Base-by-base conservation (phyloP, 2,113 vertebrate genomes). In the Mustelus asterias region DNA sequence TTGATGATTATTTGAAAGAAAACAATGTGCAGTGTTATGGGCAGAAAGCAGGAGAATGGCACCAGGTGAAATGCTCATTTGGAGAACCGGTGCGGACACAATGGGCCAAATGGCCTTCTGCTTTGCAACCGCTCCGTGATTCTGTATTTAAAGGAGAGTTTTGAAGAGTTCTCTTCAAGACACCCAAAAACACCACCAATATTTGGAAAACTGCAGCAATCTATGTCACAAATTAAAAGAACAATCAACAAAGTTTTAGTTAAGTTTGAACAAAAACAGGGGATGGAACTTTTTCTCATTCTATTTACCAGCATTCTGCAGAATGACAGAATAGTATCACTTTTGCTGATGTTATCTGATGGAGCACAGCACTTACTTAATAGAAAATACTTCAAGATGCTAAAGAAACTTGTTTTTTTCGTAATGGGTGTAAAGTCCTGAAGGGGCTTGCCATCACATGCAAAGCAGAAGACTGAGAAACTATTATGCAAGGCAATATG, bases 261-360 rank as follows among this genome's bases (percentile, higher is more conserved):
- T 37, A 60, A 14, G 54, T 60, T 67, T 93, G 60, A 65, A 93
- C n/a, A 65, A 67, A 93, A 65, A 22, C 24, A n/a, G n/a, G 33
- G 14, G 60, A 6, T 93, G 60, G 60, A 93, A n/a, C 33, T 37
- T 93, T 92, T 67, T 65, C 58, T 63, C 18, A 37, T 20, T 93
- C 60, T 65, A 41, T 37, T 93, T 93, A 65, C 60, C n/a, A 37
- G 89, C 58, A 67, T 67, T 93, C n/a, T 93, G 37, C 16, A 83
- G 37, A n/a, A 41, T 83, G 80, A 37, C 14, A 93, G 33, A 65
- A 37, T 65, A 93, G 60, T 65, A 65, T 93, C 60, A 93, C 89
- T 37, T 93, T 93, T 65, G 33, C 89, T 65, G 60, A 93, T 93
- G 22, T 67, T 93, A 93, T 93, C 58, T 65, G 33, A 93, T 65